Evolutionary conservation across 2,888 invertebrate species (phyloP).

Genomic region (Pomacea canaliculata): DNA sequence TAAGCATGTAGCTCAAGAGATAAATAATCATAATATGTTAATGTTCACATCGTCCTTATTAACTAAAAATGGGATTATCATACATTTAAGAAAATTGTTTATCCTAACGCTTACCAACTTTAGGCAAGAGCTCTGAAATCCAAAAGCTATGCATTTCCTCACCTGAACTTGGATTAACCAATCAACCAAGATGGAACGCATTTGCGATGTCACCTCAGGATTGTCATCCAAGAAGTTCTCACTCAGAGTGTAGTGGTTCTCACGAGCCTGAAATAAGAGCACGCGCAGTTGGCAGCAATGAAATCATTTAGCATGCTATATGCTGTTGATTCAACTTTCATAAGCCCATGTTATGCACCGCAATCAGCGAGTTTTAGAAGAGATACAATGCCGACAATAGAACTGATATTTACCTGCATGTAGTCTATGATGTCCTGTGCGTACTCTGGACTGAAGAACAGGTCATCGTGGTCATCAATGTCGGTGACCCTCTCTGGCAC

Average conservation of each 20-base stretch:
- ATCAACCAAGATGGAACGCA: slow-evolving; percentile 61
- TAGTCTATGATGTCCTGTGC: slow-evolving; percentile 56
- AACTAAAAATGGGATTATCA: too few relatives aligned
- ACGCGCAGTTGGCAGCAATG: background rate
- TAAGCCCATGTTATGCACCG: too few relatives aligned
- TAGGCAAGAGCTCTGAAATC: too few relatives aligned
- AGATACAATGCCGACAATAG: too few relatives aligned
- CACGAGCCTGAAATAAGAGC: slow-evolving; percentile 12
- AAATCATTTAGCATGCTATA: too few relatives aligned
- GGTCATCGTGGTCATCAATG: slow-evolving; percentile 41
- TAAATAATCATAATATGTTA: too few relatives aligned
- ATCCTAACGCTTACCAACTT: too few relatives aligned
- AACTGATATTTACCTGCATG: slow-evolving; percentile 40
- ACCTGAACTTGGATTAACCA: slow-evolving; percentile 66
- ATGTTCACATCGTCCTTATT: too few relatives aligned
- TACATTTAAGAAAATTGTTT: too few relatives aligned
- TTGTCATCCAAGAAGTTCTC: slow-evolving; percentile 39
- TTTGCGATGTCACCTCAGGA: slow-evolving; percentile 51
- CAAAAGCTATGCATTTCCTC: background rate
- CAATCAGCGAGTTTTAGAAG: too few relatives aligned
- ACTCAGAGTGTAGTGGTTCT: background rate
- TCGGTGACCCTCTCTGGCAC: slow-evolving; percentile 44
- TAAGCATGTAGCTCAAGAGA: too few relatives aligned
- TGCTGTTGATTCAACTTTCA: too few relatives aligned
- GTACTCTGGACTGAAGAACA: slow-evolving; percentile 45